Evolutionary conservation across 2,113 vertebrate genomes (phyloP).

Genomic region (Dasyprocta punctata): DNA sequence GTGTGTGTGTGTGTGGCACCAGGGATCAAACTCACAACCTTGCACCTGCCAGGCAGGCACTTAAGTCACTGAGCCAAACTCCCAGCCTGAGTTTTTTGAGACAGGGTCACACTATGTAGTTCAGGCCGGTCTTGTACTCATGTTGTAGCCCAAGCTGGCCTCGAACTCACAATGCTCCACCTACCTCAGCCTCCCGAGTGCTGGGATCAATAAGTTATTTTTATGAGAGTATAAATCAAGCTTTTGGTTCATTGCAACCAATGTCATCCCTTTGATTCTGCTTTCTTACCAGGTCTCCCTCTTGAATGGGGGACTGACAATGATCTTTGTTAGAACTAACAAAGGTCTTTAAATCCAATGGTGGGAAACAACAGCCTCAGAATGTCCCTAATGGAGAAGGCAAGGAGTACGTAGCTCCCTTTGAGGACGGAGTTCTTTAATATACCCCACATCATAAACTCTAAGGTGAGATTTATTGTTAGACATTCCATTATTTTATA

Average conservation of each 20-base stretch:
- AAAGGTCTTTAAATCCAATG: background rate
- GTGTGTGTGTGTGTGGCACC: too few relatives aligned
- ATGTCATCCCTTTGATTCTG: background rate
- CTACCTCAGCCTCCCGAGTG: too few relatives aligned
- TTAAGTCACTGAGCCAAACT: too few relatives aligned
- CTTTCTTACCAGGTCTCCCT: background rate
- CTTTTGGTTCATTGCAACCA: conserved; percentile 15
- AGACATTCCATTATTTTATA: background rate
- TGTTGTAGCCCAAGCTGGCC: too few relatives aligned
- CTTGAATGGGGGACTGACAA: background rate
- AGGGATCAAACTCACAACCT: too few relatives aligned
- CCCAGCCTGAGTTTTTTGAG: too few relatives aligned
- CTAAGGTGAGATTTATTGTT: background rate
- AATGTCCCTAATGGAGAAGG: background rate
- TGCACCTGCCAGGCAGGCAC: too few relatives aligned
- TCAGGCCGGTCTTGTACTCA: too few relatives aligned
- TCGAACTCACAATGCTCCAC: too few relatives aligned
- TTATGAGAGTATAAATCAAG: background rate
- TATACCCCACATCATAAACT: background rate
- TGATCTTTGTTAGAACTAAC: background rate
- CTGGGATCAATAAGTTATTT: conserved; percentile 34
- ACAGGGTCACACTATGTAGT: too few relatives aligned
- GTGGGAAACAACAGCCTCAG: background rate
- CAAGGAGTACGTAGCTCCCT: background rate
- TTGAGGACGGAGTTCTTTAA: background rate